These are phyloP conservation scores for Aptenodytes patagonicus DNA, from an alignment of 2,113 vertebrate genomes.

Conservation along the genomic window DNA sequence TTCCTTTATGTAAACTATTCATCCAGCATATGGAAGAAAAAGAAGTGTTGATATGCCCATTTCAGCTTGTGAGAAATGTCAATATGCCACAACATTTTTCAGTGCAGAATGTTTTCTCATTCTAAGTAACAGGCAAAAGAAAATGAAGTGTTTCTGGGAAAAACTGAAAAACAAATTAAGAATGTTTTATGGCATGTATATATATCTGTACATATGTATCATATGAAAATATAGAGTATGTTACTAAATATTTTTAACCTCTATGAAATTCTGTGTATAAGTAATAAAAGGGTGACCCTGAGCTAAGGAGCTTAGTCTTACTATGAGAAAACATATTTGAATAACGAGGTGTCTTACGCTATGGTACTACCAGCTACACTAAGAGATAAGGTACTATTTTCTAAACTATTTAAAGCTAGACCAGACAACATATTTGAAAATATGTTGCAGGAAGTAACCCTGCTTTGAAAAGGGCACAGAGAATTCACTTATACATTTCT, in stretches of 20 bases:
- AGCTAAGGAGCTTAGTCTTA: background rate
- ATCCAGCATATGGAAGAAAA: background rate
- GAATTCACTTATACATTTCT: background rate
- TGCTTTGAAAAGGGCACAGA: background rate
- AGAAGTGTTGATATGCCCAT: background rate
- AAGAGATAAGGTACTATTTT: background rate
- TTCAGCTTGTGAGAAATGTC: constrained; percentile 16
- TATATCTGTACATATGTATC: background rate
- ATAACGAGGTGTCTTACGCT: background rate
- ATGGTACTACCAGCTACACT: background rate
- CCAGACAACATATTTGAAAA: background rate
- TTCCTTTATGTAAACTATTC: background rate
- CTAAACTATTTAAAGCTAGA: background rate
- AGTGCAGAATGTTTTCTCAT: background rate
- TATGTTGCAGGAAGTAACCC: background rate
- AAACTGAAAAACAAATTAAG: background rate
- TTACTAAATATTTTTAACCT: background rate
- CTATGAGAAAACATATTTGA: background rate
- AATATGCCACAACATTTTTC: background rate
- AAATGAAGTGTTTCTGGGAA: background rate
- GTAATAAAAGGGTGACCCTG: background rate
- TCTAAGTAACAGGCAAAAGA: background rate
- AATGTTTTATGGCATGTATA: background rate
- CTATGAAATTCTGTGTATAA: background rate
- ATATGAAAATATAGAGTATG: background rate